Evolutionary conservation across 2,113 vertebrate species (phyloP), one percentile per base, ranked within the genome.

Genomic region (Eulemur macaco): DNA sequence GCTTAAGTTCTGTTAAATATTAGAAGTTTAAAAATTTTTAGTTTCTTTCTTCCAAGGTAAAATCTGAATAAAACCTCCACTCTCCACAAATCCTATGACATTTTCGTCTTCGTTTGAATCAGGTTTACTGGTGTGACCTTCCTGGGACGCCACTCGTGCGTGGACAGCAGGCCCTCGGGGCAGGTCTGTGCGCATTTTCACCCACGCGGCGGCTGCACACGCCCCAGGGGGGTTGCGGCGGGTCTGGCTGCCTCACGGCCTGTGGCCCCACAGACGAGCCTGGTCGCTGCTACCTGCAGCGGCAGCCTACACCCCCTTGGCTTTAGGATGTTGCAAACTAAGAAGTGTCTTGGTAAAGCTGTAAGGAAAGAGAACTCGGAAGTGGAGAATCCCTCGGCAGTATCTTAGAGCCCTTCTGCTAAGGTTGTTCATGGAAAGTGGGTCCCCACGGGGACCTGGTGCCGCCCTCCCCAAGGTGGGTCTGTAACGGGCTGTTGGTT

Each of bases 191-290:
- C 27, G 23, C 14, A 6, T 6, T 71, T 7, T 37, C 29, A 15
- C 21, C 76, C 11, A 2, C 31, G 42, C 5, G 4, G 9, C 42
- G 54, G 0, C 17, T 14, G 37, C 47, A 69, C 82, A 34, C 6
- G 3, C 20, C n/a, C 0, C 1, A 12, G 2, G 3, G n/a, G 20
- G 5, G 27, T 1, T 25, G 29, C 31, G 9, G 37, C 5, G 18
- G 29, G n/a, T 0, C 86, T 60, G 86, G 20, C 42, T 42, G 2
- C 6, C 2, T 45, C 50, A 27, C 68, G 29, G 6, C 71, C 37
- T 31, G 37, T 15, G 14, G 25, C 29, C 60, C 58, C 47, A 0
- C 27, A 29, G 25, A 82, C 25, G 14, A 9, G 52, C 63, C 83
- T 18, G 47, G 47, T 18, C 52, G 8, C 84, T 39, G 31, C 60